Conservation (phyloP, 2,888 invertebrate species). For the Caenorhabditis sp. region DNA sequence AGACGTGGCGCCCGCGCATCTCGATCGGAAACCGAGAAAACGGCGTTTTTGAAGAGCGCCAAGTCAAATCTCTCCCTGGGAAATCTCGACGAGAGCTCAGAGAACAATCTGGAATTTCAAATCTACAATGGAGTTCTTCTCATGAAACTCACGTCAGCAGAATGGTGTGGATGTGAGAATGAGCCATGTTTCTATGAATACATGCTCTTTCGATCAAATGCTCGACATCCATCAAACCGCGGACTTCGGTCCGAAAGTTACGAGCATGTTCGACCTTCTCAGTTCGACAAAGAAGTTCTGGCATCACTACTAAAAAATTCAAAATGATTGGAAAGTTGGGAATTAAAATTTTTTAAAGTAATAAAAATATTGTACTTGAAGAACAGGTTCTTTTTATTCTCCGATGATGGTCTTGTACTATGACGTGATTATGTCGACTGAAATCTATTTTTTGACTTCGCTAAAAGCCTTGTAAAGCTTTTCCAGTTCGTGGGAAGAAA, state of each 20-base stretch:
- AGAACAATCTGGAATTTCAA: slow-evolving; percentile 50
- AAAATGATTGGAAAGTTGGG: background rate
- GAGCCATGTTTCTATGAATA: slow-evolving; percentile 68
- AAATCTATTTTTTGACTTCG: too few species aligned
- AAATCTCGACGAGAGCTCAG: slow-evolving; percentile 52
- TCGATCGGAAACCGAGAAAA: slow-evolving; percentile 63
- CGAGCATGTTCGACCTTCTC: slow-evolving; percentile 65
- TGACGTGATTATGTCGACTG: too few species aligned
- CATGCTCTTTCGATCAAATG: slow-evolving; percentile 71
- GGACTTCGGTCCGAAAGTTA: slow-evolving; percentile 70
- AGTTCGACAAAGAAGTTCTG: slow-evolving; percentile 61
- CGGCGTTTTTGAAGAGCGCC: slow-evolving; percentile 64
- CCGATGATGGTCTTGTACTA: too few species aligned
- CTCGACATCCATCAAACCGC: slow-evolving; percentile 76
- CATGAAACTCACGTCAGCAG: slow-evolving; percentile 60
- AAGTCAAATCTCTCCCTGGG: slow-evolving; percentile 65
- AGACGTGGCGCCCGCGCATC: slow-evolving; percentile 60
- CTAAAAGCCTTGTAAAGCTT: too few species aligned
- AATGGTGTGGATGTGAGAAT: slow-evolving; percentile 70
- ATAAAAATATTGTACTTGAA: slow-evolving; percentile 5
- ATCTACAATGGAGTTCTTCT: background rate
- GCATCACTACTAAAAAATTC: slow-evolving; percentile 44
- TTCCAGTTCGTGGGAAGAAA: too few species aligned
- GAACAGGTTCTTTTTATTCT: background rate
- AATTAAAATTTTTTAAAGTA: background rate